phyloP scores from a whole-genome alignment of 1,140 invertebrate genomes.

The Ooceraea biroi region DNA sequence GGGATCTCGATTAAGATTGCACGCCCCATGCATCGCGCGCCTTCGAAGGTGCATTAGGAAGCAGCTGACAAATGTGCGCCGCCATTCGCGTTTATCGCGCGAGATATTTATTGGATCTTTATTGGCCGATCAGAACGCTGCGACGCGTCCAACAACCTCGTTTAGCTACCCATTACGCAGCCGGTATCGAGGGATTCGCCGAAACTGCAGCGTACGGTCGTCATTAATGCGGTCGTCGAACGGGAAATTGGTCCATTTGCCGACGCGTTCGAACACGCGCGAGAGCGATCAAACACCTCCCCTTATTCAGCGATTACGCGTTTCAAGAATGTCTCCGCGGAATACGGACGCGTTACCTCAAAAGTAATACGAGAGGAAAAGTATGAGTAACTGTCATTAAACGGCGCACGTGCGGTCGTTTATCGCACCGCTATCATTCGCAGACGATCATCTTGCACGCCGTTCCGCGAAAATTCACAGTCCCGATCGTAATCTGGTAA shows the following conservation, averaged over 20 bases:
- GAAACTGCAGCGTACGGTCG: slow-evolving; percentile 19
- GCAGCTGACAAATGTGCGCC: slow-evolving; percentile 35
- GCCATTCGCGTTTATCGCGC: slow-evolving; percentile 1
- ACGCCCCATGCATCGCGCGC: slow-evolving; percentile 12
- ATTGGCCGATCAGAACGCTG: slow-evolving; percentile 30
- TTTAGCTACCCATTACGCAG: neutral
- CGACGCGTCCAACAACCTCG: slow-evolving; percentile 12
- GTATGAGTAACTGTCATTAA: slow-evolving; percentile 50
- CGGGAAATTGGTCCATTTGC: slow-evolving; percentile 27
- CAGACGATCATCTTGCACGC: slow-evolving; percentile 44
- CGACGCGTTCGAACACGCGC: neutral
- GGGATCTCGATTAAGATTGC: slow-evolving; percentile 32
- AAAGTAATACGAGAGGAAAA: slow-evolving; percentile 32
- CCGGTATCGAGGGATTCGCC: slow-evolving; percentile 10
- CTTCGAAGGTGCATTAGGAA: slow-evolving; percentile 24
- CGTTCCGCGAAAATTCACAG: slow-evolving; percentile 63
- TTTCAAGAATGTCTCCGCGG: slow-evolving; percentile 33
- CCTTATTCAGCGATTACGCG: slow-evolving; percentile 32
- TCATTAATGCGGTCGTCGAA: slow-evolving; percentile 37
- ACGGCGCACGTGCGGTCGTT: slow-evolving; percentile 20
- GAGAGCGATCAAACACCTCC: slow-evolving; percentile 7
- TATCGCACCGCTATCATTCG: slow-evolving; percentile 35
- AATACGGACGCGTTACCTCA: slow-evolving; percentile 5
- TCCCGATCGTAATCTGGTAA: slow-evolving; percentile 52
- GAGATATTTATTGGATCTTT: slow-evolving; percentile 36